Percentiles rank a stretch among this genome's conserved stretches.
phyloP scores from a whole-genome alignment of 2,797 vertebrate species.

The Pipistrellus pipistrellus region DNA sequence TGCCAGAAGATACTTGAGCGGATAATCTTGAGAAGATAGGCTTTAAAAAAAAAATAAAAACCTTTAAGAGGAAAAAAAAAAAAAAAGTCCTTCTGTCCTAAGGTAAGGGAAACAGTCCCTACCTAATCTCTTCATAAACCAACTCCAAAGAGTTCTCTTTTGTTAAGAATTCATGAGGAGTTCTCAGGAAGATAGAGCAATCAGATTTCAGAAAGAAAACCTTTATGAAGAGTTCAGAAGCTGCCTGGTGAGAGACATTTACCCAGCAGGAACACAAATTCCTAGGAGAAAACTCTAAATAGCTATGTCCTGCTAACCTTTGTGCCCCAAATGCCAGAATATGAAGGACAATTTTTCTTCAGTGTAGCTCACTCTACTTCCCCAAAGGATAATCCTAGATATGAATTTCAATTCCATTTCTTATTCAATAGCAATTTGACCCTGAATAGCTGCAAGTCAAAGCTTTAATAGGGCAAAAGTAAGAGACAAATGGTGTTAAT shows the following conservation, averaged over 20 bases:
- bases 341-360: not conserved
- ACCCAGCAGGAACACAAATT: constrained; percentile 40
- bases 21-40: not conserved
- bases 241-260: not conserved
- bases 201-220: not conserved
- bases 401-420: not conserved
- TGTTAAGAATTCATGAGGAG: not conserved
- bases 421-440: not conserved
- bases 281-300: constrained; percentile 43
- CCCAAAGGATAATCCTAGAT: not conserved
- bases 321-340: not conserved
- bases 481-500: not conserved
- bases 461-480: not conserved
- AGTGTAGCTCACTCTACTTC: not conserved
- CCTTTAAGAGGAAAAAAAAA: no score
- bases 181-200: not conserved
- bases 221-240: constrained; percentile 62
- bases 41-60: not conserved
- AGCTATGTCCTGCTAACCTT: constrained; percentile 58
- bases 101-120: not conserved
- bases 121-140: no score
- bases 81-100: not conserved
- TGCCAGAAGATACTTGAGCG: not conserved
- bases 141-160: not conserved
- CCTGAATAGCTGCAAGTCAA: not conserved